These are phyloP conservation scores for Macroglossus sobrinus DNA, from an alignment of 2,113 vertebrate genomes.

Conservation along the genomic window DNA sequence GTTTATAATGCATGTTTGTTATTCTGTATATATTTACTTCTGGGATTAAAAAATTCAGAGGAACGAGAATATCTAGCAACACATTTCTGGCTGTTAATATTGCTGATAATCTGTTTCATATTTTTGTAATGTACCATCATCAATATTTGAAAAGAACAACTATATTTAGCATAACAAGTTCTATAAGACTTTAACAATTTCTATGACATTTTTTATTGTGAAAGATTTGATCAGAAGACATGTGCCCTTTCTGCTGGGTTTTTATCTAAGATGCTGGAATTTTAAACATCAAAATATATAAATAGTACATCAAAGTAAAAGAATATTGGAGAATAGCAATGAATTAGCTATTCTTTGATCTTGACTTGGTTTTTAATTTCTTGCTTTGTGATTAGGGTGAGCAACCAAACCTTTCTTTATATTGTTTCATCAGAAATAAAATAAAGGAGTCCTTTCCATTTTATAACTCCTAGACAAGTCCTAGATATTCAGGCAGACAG, in stretches of 20 bases:
- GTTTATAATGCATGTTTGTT: constrained; percentile 1
- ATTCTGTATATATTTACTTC: neutral
- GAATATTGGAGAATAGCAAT: neutral
- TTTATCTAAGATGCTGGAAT: neutral
- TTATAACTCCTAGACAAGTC: neutral
- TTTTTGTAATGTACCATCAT: neutral
- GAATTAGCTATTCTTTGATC: neutral
- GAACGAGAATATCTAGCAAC: neutral
- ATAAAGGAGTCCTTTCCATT: neutral
- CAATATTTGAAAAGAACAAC: neutral
- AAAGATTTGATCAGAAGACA: neutral
- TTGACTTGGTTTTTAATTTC: neutral
- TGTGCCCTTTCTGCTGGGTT: neutral
- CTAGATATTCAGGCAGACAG: neutral
- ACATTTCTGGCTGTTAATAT: neutral
- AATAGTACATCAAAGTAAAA: neutral
- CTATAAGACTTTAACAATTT: neutral
- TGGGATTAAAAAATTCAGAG: neutral
- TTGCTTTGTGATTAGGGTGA: neutral
- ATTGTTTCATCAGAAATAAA: constrained; percentile 9
- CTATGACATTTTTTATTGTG: neutral
- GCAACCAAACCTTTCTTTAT: neutral
- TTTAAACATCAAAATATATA: neutral
- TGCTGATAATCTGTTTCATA: neutral
- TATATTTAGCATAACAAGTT: neutral